phyloP scores from a whole-genome alignment of 2,113 vertebrate species.

The mouse (Mus musculus) region GRCm39 chr5:23632501-23633000 shows the following conservation, averaged over 20 bases:
- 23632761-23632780: background rate
- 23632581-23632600: background rate
- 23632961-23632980: constrained; percentile 4
- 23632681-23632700: background rate
- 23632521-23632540: background rate
- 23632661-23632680: background rate
- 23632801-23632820: background rate
- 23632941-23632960: constrained; percentile 1
- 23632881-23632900: background rate
- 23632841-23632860: background rate
- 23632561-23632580: background rate
- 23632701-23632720: background rate
- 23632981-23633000: background rate
- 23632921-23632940: background rate
- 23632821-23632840: background rate
- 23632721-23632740: background rate
- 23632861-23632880: background rate
- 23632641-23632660: background rate
- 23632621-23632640: background rate
- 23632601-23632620: background rate
- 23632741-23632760: background rate
- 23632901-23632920: background rate
- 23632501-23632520: background rate
- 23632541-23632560: background rate
- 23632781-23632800: background rate